Evolutionary conservation across 2,888 invertebrate genomes (phyloP), one percentile per base, ranked within the genome.

Genomic region (Sphaeridia pumilis): DNA sequence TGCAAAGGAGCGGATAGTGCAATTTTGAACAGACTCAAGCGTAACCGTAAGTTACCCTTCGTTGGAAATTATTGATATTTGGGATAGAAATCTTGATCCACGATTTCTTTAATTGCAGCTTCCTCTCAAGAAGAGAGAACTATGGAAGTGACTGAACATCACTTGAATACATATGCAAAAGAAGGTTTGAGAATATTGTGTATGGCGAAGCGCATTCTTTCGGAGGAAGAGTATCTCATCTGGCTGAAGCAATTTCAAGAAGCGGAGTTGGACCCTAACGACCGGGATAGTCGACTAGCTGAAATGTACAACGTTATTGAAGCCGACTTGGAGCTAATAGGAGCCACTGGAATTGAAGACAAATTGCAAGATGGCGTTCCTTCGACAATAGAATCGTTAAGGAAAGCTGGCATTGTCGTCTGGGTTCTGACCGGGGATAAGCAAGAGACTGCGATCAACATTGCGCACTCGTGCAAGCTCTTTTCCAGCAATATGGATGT

Each of bases 321-420:
- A 69, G 79, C 76, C 59, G 82, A 87, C 64, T 72, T 93, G 55
- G 78, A 78, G 4, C 72, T 93, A 35, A 72, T 90, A 10, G 78
- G 94, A 25, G 88, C 87, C 1, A 89, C 92, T 1, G 94, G 90
- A 31, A 89, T 95, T 49, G 94, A 94, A 71, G 94, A 95, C 71
- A 78, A 86, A n/a, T 74, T 94, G 4, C 94, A 94, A 70, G 88
- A 87, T 58, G 87, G 85, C 36, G 97, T 97, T 38, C 89, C 93
- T 1, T 85, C 89, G 67, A 84, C 92, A 0, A 83, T 97, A 64
- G 78, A 81, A 1, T 79, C 86, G 2, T 72, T 97, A 53, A 66
- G 76, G 35, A 61, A 68, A 43, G 87, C 88, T 12, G 88, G 86
- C 14, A 81, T 89, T 57, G 79, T 86, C 1, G 76, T 89, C 55